phyloP scores from a whole-genome alignment of 2,797 vertebrate species.

The Artibeus lituratus region DNA sequence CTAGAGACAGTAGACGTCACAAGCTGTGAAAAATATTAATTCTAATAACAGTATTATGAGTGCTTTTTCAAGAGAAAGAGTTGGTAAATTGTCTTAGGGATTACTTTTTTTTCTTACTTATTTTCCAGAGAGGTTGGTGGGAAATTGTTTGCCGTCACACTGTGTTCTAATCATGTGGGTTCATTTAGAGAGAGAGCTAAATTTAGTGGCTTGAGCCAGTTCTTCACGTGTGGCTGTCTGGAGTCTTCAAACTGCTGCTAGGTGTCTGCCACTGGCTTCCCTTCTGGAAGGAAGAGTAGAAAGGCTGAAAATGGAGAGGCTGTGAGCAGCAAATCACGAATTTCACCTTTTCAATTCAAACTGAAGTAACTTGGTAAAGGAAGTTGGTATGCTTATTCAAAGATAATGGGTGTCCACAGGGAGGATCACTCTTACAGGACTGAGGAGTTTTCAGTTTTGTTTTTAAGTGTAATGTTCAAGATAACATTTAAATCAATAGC shows the following conservation, averaged over 20 bases:
- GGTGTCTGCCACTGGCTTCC: neutral
- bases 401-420: neutral
- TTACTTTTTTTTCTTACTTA: neutral
- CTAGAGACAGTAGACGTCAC: neutral
- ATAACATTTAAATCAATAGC: constrained; percentile 6
- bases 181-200: neutral
- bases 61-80: neutral
- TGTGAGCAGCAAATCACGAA: neutral
- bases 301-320: neutral
- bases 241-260: neutral
- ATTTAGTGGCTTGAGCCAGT: neutral
- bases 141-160: neutral
- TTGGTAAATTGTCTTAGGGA: neutral
- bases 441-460: neutral
- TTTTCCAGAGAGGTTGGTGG: neutral
- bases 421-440: neutral
- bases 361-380: neutral
- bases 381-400: neutral
- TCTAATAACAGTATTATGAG: neutral
- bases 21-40: neutral
- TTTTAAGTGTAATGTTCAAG: constrained; percentile 54
- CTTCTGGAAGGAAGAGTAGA: neutral
- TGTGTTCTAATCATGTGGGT: neutral
- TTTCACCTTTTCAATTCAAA: neutral
- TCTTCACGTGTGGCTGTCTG: neutral